Percentiles rank a stretch among this genome's conserved stretches.
These are phyloP conservation scores for Tetranychus truncatus DNA, from an alignment of 2,888 invertebrate species.

Conservation along the genomic window DNA sequence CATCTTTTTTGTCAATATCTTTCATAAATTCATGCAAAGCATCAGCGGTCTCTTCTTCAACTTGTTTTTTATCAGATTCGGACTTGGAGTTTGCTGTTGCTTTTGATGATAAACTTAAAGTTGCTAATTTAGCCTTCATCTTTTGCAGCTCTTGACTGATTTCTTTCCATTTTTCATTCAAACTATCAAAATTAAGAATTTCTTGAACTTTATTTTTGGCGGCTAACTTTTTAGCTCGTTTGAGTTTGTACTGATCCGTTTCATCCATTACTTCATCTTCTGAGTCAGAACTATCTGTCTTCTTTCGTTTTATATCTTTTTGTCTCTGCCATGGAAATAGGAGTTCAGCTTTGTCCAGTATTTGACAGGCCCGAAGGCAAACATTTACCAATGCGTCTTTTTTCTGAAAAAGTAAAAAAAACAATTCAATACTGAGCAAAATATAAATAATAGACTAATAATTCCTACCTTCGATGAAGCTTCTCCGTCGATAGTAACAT, in stretches of 20 bases:
- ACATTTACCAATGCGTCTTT: conserved; percentile 19
- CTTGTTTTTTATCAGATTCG: background rate
- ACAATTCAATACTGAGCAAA: background rate
- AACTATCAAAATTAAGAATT: conserved; percentile 16
- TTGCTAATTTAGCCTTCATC: conserved; percentile 16
- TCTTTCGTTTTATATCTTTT: conserved; percentile 12
- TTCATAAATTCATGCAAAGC: conserved; percentile 19
- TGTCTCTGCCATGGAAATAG: conserved; percentile 22
- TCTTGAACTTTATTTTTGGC: conserved; percentile 2
- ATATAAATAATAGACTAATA: background rate
- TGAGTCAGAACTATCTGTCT: conserved; percentile 14
- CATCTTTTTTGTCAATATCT: background rate
- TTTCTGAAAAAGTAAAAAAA: conserved; percentile 18
- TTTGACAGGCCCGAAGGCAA: conserved; percentile 19
- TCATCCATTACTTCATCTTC: conserved; percentile 19
- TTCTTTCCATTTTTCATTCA: conserved; percentile 18
- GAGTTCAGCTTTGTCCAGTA: conserved; percentile 20
- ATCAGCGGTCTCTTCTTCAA: conserved; percentile 8
- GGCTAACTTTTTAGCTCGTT: conserved; percentile 3
- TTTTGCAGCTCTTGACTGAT: conserved; percentile 17
- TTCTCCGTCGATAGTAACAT: conserved; percentile 18
- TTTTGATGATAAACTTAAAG: background rate
- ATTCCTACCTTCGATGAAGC: conserved; percentile 7
- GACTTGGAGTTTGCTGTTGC: background rate
- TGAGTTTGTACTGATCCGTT: conserved; percentile 11